A percentile compares a stretch with the other conserved stretches of the same genome.
These are phyloP conservation scores for Eumacrocentrus americanus DNA, from an alignment of 2,888 invertebrate genomes.

Conservation along the genomic window DNA sequence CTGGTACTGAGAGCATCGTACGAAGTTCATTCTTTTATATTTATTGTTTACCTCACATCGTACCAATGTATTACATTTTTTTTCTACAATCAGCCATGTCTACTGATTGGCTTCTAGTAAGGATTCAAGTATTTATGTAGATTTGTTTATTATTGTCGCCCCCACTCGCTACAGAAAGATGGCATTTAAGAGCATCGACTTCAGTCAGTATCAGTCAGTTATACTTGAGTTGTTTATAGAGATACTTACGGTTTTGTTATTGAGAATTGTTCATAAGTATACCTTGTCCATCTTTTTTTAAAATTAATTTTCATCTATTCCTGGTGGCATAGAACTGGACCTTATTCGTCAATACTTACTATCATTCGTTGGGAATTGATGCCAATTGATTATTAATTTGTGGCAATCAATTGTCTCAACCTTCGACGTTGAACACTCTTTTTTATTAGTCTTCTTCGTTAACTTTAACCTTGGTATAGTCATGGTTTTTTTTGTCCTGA, in stretches of 20 bases:
- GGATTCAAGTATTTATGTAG: background rate
- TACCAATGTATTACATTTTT: conserved; percentile 7
- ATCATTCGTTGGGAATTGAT: too few relatives aligned
- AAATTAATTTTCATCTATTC: too few relatives aligned
- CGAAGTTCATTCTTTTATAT: conserved; percentile 4
- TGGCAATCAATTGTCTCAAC: too few relatives aligned
- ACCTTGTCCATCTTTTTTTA: background rate
- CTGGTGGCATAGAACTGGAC: too few relatives aligned
- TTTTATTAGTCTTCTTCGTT: background rate
- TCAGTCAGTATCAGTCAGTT: background rate
- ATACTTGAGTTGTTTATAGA: background rate
- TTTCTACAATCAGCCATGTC: background rate
- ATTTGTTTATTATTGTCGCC: background rate
- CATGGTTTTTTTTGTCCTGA: background rate
- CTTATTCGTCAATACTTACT: too few relatives aligned
- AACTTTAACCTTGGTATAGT: background rate
- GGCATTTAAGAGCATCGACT: background rate
- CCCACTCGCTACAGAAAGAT: background rate
- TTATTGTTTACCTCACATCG: background rate
- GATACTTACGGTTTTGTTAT: background rate
- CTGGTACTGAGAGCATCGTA: background rate
- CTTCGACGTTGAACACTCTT: background rate
- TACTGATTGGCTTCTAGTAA: background rate
- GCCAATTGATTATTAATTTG: too few relatives aligned
- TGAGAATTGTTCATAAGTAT: background rate